These are phyloP conservation scores for Acanthococcus lagerstroemiae DNA, from an alignment of 2,888 invertebrate species.

Conservation along the genomic window DNA sequence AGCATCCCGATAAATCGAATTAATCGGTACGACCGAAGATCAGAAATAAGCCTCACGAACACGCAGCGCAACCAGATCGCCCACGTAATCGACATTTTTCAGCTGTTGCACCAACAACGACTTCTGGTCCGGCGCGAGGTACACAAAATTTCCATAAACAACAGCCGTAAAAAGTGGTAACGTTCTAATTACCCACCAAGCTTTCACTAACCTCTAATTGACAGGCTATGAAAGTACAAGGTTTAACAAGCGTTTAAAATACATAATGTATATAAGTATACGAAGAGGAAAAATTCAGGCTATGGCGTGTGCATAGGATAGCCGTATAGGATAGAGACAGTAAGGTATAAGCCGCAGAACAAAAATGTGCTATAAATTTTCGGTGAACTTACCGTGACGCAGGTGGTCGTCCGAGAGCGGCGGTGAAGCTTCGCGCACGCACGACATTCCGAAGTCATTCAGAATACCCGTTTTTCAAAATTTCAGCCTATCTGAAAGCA, in stretches of 20 bases:
- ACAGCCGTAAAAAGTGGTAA: neutral
- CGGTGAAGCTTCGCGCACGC: constrained; percentile 53
- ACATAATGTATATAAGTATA: too few relatives aligned
- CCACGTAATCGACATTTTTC: too few relatives aligned
- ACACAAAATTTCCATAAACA: neutral
- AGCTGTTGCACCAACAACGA: too few relatives aligned
- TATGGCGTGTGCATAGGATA: neutral
- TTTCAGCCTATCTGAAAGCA: neutral
- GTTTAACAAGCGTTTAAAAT: too few relatives aligned
- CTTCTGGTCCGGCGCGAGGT: too few relatives aligned
- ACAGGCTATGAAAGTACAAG: too few relatives aligned
- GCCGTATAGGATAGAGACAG: neutral
- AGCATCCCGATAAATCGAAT: too few relatives aligned
- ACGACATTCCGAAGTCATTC: constrained; percentile 47
- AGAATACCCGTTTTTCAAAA: neutral
- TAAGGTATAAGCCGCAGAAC: neutral
- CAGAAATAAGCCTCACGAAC: too few relatives aligned
- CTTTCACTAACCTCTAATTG: constrained; percentile 1
- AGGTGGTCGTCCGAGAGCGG: constrained; percentile 46
- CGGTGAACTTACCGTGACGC: constrained; percentile 43
- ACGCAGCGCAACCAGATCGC: too few relatives aligned
- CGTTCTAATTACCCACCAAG: neutral
- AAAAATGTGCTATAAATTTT: neutral
- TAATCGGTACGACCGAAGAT: too few relatives aligned
- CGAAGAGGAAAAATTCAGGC: too few relatives aligned